Conservation (phyloP, 2,888 invertebrate species). For the Harpalus rubripes region DNA sequence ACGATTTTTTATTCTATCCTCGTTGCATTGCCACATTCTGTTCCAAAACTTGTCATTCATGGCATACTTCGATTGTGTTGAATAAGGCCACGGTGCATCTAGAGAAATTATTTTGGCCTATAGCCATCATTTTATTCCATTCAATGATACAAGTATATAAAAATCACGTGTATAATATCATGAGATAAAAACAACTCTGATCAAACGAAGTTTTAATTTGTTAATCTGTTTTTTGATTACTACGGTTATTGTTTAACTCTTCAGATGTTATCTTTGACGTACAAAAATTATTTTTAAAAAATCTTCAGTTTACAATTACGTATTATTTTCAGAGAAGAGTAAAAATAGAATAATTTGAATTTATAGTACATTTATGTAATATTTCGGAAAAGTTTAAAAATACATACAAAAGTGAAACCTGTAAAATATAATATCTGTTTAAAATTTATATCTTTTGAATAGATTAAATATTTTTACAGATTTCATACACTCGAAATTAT, state of each 20-base stretch:
- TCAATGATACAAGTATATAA: background rate
- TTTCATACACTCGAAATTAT: too few species aligned
- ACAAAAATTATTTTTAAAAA: background rate
- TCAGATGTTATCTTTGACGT: slow-evolving; percentile 3
- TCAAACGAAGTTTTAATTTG: slow-evolving; percentile 2
- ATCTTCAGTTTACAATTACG: background rate
- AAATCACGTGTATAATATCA: slow-evolving; percentile 6
- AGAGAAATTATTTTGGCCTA: slow-evolving; percentile 34
- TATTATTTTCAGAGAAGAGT: background rate
- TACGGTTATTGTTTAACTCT: slow-evolving; percentile 3
- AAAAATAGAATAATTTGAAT: background rate
- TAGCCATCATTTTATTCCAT: slow-evolving; percentile 2
- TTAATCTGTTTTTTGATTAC: slow-evolving; percentile 31
- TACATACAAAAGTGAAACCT: background rate
- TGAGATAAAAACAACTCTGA: background rate
- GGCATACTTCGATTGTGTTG: slow-evolving; percentile 27
- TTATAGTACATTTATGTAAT: background rate
- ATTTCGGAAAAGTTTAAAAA: background rate
- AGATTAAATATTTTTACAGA: too few species aligned
- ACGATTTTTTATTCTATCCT: slow-evolving; percentile 6
- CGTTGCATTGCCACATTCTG: slow-evolving; percentile 29
- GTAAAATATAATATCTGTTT: background rate
- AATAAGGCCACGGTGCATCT: slow-evolving; percentile 27
- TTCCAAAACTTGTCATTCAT: slow-evolving; percentile 38
- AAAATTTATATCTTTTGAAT: too few species aligned